Conservation (phyloP, 2,113 vertebrate species). For the Sylvilagus bachmani region DNA sequence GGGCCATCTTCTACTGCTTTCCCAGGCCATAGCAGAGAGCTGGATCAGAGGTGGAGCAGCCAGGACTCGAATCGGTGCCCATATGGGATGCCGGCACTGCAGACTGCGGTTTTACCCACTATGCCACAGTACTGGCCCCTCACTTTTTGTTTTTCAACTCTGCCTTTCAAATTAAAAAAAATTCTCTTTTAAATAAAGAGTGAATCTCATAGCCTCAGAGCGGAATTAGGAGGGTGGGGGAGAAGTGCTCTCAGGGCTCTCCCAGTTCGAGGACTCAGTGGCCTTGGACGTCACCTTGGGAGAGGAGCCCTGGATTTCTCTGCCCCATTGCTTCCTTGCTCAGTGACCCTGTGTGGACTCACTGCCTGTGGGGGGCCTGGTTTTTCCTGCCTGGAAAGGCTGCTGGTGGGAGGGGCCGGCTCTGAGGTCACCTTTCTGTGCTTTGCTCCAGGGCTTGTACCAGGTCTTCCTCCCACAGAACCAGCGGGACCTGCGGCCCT, state of each 20-base stretch:
- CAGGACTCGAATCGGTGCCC: no score
- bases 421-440: neutral
- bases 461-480: constrained; percentile 70
- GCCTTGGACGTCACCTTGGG: neutral
- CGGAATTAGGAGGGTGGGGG: neutral
- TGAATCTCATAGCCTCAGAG: no score
- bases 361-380: neutral
- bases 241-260: neutral
- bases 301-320: neutral
- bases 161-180: no score
- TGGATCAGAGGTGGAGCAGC: no score
- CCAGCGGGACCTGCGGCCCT: constrained; percentile 68
- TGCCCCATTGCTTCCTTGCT: neutral
- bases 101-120: no score
- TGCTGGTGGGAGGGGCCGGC: neutral
- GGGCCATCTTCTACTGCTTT: no score
- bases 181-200: no score
- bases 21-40: no score
- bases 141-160: no score
- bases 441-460: constrained; percentile 78
- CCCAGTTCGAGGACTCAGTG: neutral
- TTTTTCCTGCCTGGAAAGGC: constrained; percentile 13
- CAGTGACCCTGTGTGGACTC: neutral
- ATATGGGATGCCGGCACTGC: no score
- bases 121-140: no score